Conservation (phyloP, 53 echinoderm and acorn worm genomes). For the Paracentrotus lividus region DNA sequence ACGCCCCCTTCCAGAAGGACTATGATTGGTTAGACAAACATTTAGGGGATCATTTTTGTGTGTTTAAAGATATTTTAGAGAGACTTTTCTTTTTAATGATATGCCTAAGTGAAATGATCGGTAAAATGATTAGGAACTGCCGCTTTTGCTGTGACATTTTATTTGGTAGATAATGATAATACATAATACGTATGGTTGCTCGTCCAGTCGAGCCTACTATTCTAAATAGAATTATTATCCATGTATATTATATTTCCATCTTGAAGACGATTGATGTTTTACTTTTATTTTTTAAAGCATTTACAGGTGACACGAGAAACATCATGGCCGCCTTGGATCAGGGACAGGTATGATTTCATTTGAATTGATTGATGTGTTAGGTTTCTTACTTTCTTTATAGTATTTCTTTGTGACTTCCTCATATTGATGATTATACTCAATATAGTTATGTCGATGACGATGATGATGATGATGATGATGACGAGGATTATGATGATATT, state of each 20-base stretch:
- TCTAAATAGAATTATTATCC: too few relatives aligned
- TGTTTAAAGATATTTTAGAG: not conserved
- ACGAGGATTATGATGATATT: too few relatives aligned
- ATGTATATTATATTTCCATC: too few relatives aligned
- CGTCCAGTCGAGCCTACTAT: not conserved
- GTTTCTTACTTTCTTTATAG: not conserved
- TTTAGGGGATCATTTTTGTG: not conserved
- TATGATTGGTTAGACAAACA: not conserved
- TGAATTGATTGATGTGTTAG: not conserved
- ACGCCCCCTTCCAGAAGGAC: not conserved
- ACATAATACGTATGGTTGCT: not conserved
- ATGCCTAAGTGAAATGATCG: not conserved
- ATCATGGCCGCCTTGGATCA: slow-evolving; percentile 25
- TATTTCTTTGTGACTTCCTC: too few relatives aligned
- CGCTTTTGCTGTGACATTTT: not conserved
- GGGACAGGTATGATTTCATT: slow-evolving; percentile 22
- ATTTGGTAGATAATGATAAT: not conserved
- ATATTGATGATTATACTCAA: too few relatives aligned
- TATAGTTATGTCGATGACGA: too few relatives aligned
- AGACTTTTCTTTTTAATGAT: not conserved
- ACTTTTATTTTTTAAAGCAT: slow-evolving; percentile 1
- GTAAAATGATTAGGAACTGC: not conserved
- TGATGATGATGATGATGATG: too few relatives aligned
- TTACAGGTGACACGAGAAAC: slow-evolving; percentile 13
- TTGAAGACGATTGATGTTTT: too few relatives aligned